Percentiles rank a stretch among this genome's conserved stretches.
Conservation (phyloP, 2,113 vertebrate species). For the Hystrix brachyura region DNA sequence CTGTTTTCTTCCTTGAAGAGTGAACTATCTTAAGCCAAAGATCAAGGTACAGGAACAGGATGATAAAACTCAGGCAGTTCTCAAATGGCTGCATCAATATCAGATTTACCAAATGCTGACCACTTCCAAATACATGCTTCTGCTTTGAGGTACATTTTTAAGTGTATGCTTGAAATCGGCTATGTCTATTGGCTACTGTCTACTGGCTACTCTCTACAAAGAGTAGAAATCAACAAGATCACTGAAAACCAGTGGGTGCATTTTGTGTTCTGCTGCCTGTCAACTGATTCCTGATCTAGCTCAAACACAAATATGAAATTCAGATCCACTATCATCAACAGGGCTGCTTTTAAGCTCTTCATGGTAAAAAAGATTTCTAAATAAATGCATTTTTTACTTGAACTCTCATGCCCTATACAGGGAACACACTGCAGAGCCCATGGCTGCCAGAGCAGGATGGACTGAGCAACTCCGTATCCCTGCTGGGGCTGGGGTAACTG, state of each 20-base stretch:
- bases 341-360: not conserved
- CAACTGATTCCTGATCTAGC: not conserved
- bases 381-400: not conserved
- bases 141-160: not conserved
- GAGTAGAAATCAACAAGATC: not conserved
- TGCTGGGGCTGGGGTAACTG: rapidly evolving
- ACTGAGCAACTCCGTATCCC: rapidly evolving
- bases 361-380: not conserved
- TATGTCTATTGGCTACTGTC: not conserved
- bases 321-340: not conserved
- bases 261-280: not conserved
- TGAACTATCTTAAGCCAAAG: not conserved
- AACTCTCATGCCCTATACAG: not conserved
- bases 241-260: not conserved
- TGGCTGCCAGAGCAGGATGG: not conserved
- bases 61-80: not conserved
- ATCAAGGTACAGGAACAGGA: not conserved
- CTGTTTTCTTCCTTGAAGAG: not conserved
- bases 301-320: not conserved
- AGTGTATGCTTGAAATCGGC: not conserved
- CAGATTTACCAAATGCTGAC: not conserved
- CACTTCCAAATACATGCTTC: not conserved
- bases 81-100: not conserved
- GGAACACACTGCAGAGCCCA: not conserved
- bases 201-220: not conserved